Evolutionary conservation across 2,113 vertebrate species (phyloP).

Genomic region (Rhagologus leucostigma): DNA sequence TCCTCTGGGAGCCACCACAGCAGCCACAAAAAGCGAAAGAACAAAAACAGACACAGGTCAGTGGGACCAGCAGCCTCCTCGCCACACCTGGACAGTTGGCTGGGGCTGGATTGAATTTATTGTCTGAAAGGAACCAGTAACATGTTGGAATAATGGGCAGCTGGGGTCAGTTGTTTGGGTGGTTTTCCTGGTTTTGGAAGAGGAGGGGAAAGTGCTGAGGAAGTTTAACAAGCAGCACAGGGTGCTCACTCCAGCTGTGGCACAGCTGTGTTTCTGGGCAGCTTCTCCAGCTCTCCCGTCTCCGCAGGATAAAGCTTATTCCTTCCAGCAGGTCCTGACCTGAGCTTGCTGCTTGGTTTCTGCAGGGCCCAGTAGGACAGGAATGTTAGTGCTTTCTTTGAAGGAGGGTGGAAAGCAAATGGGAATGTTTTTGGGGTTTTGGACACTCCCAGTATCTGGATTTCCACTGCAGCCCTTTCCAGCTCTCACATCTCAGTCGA

Average conservation of each 20-base stretch:
- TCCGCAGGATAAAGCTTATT: background rate
- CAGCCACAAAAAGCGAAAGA: conserved; percentile 98
- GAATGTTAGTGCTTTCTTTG: background rate
- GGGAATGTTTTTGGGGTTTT: background rate
- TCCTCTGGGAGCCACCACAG: conserved; percentile 93
- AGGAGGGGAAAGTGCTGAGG: background rate
- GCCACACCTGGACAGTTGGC: background rate
- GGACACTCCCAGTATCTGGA: background rate
- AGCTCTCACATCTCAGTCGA: background rate
- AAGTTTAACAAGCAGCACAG: background rate
- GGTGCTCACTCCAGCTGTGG: background rate
- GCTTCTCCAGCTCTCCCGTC: background rate
- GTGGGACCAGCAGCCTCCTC: conserved; percentile 21
- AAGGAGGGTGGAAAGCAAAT: background rate
- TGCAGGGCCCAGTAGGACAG: background rate
- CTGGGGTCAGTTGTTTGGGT: background rate
- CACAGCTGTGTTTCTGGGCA: background rate
- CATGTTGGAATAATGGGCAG: background rate
- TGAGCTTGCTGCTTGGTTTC: background rate
- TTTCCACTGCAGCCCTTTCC: background rate
- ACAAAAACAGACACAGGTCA: conserved; percentile 99
- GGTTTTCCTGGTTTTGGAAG: background rate
- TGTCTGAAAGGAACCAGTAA: background rate
- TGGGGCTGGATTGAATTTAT: background rate
- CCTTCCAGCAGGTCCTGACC: background rate